Conservation (phyloP, 2,797 vertebrate species). For the Semaprochilodus insignis region DNA sequence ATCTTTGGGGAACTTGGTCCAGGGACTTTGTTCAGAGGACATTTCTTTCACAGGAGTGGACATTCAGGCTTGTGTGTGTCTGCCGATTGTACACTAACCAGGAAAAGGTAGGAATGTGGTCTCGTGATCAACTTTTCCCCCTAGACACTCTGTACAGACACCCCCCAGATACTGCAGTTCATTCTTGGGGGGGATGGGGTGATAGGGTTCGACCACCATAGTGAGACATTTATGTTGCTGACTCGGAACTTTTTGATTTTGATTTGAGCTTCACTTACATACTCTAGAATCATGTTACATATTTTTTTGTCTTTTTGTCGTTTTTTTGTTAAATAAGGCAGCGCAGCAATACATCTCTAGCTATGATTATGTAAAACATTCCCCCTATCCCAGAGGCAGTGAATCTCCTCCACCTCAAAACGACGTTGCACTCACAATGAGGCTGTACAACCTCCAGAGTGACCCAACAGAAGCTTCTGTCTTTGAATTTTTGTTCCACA, state of each 20-base stretch:
- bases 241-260: not conserved
- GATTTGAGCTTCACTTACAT: slow-evolving; percentile 3
- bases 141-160: too few species aligned
- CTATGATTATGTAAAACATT: slow-evolving; percentile 45
- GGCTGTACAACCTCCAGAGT: not conserved
- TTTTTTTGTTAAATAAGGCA: slow-evolving; percentile 54
- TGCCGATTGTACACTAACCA: not conserved
- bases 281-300: not conserved
- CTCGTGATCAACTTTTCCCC: slow-evolving; percentile 4
- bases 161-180: not conserved
- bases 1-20: not conserved
- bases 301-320: not conserved
- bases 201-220: not conserved
- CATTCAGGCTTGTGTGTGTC: slow-evolving; percentile 50
- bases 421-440: not conserved
- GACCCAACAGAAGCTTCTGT: not conserved
- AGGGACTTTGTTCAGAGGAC: slow-evolving; percentile 30
- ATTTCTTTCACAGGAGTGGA: slow-evolving; percentile 33
- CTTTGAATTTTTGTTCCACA: slow-evolving; percentile 8
- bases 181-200: not conserved
- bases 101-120: not conserved
- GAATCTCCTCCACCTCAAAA: slow-evolving; percentile 23
- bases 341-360: slow-evolving; percentile 48
- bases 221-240: slow-evolving; percentile 8
- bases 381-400: slow-evolving; percentile 3